Evolutionary conservation across 64 coral and sea anemone species (phyloP).

Genomic region (Actinia equina): DNA sequence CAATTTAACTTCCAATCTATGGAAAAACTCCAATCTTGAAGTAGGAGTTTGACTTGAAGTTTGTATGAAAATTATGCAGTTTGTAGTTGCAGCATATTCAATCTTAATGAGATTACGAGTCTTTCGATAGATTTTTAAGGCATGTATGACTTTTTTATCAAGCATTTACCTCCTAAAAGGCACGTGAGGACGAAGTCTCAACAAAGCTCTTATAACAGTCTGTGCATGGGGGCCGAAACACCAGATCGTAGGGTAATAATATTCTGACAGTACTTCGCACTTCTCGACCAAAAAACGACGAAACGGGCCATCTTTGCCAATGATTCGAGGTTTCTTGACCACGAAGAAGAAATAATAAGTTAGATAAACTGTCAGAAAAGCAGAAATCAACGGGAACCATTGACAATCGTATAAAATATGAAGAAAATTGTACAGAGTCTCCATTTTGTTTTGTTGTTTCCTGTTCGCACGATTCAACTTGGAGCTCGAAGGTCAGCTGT

Average conservation of each 20-base stretch:
- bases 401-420: constrained; percentile 78
- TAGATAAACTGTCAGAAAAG: constrained; percentile 53
- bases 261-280: constrained; percentile 64
- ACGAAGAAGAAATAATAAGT: constrained; percentile 82
- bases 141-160: not conserved
- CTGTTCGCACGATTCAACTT: not conserved
- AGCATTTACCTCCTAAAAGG: constrained; percentile 70
- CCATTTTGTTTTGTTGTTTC: constrained; percentile 2
- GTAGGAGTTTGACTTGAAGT: not conserved
- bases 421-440: constrained; percentile 38
- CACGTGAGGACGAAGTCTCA: constrained; percentile 71
- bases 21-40: not conserved
- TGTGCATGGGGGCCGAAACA: constrained; percentile 82
- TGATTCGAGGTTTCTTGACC: constrained; percentile 70
- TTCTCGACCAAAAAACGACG: constrained; percentile 66
- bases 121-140: not conserved
- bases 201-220: constrained; percentile 71
- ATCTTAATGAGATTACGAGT: not conserved
- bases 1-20: no score
- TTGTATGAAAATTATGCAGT: not conserved
- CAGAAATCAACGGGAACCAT: constrained; percentile 65
- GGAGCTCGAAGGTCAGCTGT: not conserved
- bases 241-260: constrained; percentile 85
- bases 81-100: no score
- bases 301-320: constrained; percentile 82